Base-by-base conservation (phyloP, 2,888 invertebrate genomes). In the Atherix ibis region DNA sequence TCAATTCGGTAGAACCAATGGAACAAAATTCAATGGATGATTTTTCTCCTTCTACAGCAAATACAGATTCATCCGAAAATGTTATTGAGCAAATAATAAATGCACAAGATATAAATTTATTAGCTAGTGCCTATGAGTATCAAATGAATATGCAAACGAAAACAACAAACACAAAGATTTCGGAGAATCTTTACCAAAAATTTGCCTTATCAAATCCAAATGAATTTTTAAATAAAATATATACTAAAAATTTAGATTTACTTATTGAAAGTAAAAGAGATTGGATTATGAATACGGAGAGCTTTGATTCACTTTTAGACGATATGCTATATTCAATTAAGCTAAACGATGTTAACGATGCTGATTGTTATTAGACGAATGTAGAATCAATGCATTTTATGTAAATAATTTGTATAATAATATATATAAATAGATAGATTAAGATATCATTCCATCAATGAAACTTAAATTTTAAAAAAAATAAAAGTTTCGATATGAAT, bases 291-390 rank as follows among this genome's bases (percentile, higher is more conserved):
- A 69, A 72, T 17, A 70, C 73, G n/a, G 75, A 71, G 44, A 68
- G 68, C 46, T 65, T 82, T 12, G 67, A 70, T 3, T 80, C 81
- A 0, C 62, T 82, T 4, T 54, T 84, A 2, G 81, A 83, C 47
- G 83, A 84, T 53, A 76, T 83, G 40, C 53, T 80, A 15, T 69
- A 71, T 8, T 65, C 71, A 34, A 70, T 74, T 45, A 65, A 70
- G 43, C 49, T 56, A 2, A 60, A 51, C 18, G 69, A 73, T 40
- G 58, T 69, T 1, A 76, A 76, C 47, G 62, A 65, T 18, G 67
- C 78, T 64, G 81, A 81, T 62, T 81, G 80, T 59, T 81, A 81
- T 48, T 79, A 54, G n/a, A n/a, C n/a, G n/a, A n/a, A n/a, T n/a
- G n/a, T n/a, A n/a, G n/a, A n/a, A n/a, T n/a, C n/a, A 59, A n/a